phyloP scores from a whole-genome alignment of 2,888 invertebrate genomes.

The Pinctada fucata region DNA sequence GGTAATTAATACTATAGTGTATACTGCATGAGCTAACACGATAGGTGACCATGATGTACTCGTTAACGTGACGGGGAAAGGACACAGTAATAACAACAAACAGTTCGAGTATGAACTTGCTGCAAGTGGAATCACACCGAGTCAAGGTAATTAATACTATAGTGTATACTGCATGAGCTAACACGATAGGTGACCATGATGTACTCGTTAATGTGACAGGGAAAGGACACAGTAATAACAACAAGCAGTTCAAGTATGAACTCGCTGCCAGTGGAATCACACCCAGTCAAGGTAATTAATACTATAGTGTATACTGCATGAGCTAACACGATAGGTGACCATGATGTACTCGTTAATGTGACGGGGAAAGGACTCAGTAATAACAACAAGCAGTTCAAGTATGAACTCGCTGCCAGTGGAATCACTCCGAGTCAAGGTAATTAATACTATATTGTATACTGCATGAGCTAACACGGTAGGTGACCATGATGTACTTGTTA shows the following conservation, averaged over 20 bases:
- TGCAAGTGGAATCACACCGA: slow-evolving; percentile 43
- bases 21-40: too few species aligned
- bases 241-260: slow-evolving; percentile 48
- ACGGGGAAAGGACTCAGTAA: slow-evolving; percentile 48
- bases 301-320: neutral
- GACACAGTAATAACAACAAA: slow-evolving; percentile 46
- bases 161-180: too few species aligned
- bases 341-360: slow-evolving; percentile 43
- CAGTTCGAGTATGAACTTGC: slow-evolving; percentile 49
- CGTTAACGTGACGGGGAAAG: slow-evolving; percentile 46
- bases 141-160: slow-evolving; percentile 44
- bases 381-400: slow-evolving; percentile 45
- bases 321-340: too few species aligned
- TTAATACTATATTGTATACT: neutral
- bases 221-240: slow-evolving; percentile 47
- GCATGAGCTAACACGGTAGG: too few species aligned
- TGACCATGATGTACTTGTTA: slow-evolving; percentile 47
- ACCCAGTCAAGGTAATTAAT: slow-evolving; percentile 50
- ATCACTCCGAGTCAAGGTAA: slow-evolving; percentile 52
- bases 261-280: slow-evolving; percentile 41
- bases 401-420: slow-evolving; percentile 40
- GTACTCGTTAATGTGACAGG: slow-evolving; percentile 46
- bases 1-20: slow-evolving; percentile 46
- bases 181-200: too few species aligned
- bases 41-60: too few species aligned